Conservation (phyloP, 2,888 invertebrate genomes). For the Dryadula phaetusa region DNA sequence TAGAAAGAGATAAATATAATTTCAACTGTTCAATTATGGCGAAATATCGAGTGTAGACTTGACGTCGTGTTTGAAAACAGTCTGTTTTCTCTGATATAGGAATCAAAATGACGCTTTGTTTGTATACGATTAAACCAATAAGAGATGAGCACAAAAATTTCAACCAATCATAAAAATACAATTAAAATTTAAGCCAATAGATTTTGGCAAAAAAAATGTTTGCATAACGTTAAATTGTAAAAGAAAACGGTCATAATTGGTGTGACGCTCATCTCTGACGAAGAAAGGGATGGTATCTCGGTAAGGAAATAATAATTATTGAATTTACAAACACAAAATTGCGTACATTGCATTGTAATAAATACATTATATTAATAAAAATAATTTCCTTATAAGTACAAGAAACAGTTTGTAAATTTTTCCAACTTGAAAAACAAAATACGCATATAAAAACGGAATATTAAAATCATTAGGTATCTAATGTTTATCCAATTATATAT, state of each 20-base stretch:
- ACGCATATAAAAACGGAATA: too few species aligned
- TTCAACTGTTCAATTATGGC: constrained; percentile 60
- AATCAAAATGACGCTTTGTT: constrained; percentile 24
- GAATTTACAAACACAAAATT: not conserved
- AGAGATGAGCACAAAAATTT: not conserved
- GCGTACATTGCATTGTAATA: constrained; percentile 4
- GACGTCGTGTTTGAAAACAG: constrained; percentile 54
- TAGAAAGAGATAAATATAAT: constrained; percentile 77
- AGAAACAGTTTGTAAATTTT: not conserved
- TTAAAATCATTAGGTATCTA: not conserved
- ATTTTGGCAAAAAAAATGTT: not conserved
- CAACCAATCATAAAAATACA: constrained; percentile 26
- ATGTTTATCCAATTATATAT: not conserved
- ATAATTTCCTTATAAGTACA: not conserved
- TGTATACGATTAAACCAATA: constrained; percentile 37
- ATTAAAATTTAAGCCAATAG: constrained; percentile 5
- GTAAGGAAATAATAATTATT: constrained; percentile 28
- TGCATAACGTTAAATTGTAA: not conserved
- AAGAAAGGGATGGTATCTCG: constrained; percentile 36
- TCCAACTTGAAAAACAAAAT: too few species aligned
- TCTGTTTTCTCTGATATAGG: constrained; percentile 41
- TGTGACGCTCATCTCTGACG: constrained; percentile 20
- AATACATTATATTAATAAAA: not conserved
- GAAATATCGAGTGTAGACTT: constrained; percentile 52
- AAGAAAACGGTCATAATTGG: constrained; percentile 8